Conservation (phyloP, 2,113 vertebrate genomes). For the Epinephelus cyanopodus region DNA sequence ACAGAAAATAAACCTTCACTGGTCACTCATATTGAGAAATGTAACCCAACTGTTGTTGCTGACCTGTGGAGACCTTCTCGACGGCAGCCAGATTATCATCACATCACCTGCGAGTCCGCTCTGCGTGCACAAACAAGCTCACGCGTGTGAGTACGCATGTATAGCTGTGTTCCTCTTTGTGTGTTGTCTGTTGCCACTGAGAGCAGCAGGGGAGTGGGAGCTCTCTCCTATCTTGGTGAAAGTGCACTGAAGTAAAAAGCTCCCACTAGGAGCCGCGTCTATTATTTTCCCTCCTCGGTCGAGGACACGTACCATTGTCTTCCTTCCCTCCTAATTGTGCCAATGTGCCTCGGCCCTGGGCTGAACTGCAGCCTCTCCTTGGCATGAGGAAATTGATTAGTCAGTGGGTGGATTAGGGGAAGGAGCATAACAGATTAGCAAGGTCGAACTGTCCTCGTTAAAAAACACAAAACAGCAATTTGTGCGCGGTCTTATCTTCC, state of each 20-base stretch:
- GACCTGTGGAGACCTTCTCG: constrained; percentile 8
- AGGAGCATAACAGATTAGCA: constrained; percentile 73
- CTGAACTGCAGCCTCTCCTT: constrained; percentile 55
- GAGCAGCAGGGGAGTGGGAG: constrained; percentile 26
- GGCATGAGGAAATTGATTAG: constrained; percentile 76
- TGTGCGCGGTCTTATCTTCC: constrained; percentile 63
- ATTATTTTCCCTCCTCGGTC: constrained; percentile 46
- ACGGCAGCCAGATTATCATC: background rate
- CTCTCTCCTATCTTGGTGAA: constrained; percentile 41
- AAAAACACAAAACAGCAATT: constrained; percentile 73
- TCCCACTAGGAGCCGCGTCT: constrained; percentile 33
- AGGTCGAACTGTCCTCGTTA: constrained; percentile 70
- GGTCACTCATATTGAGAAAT: background rate
- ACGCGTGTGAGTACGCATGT: constrained; percentile 6
- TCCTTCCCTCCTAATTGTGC: constrained; percentile 52
- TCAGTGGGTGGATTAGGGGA: constrained; percentile 75
- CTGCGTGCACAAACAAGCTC: background rate
- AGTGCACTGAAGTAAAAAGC: constrained; percentile 62
- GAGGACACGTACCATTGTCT: constrained; percentile 64
- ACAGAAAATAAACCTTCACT: background rate
- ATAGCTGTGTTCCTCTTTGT: constrained; percentile 32
- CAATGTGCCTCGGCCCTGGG: constrained; percentile 40
- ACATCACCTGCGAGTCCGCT: constrained; percentile 21
- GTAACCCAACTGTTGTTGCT: constrained; percentile 10
- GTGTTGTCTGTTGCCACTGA: constrained; percentile 23